Evolutionary conservation across 2,888 invertebrate species (phyloP).

Genomic region (Lithosia quadra): DNA sequence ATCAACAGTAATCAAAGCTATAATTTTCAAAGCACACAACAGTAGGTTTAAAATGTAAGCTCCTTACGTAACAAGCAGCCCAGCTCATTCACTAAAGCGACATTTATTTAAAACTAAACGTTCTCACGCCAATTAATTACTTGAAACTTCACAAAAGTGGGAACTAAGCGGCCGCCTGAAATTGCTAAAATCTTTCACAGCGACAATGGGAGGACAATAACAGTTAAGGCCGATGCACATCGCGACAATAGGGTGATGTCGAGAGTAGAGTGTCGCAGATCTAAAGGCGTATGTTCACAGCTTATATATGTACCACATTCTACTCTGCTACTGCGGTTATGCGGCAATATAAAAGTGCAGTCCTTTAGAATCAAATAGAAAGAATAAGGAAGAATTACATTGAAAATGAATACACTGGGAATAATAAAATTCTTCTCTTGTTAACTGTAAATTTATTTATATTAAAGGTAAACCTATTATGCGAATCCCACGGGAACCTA

Average conservation of each 20-base stretch:
- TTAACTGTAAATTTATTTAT: too few relatives aligned
- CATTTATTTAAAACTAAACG: conserved; percentile 25
- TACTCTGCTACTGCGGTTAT: not conserved
- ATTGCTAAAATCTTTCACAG: conserved; percentile 51
- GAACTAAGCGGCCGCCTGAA: conserved; percentile 41
- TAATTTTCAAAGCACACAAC: not conserved
- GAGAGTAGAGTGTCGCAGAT: not conserved
- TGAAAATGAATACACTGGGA: too few relatives aligned
- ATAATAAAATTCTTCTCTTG: too few relatives aligned
- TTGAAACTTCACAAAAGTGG: conserved; percentile 43
- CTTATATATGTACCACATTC: not conserved
- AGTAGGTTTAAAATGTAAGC: not conserved
- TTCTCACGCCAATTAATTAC: conserved; percentile 48
- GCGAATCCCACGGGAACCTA: too few relatives aligned
- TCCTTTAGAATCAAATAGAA: not conserved
- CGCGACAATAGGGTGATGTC: conserved; percentile 15
- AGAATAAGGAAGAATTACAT: not conserved
- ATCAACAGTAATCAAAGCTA: not conserved
- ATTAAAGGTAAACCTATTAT: too few relatives aligned
- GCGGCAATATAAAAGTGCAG: not conserved
- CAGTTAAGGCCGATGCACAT: conserved; percentile 38
- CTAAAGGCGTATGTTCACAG: conserved; percentile 8
- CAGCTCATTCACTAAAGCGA: conserved; percentile 6
- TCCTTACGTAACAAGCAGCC: not conserved
- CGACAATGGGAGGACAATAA: conserved; percentile 42